A percentile compares a stretch with the other conserved stretches of the same genome.
Evolutionary conservation across 1,140 invertebrate species (phyloP).

Genomic region (Steinernema khuongi): DNA sequence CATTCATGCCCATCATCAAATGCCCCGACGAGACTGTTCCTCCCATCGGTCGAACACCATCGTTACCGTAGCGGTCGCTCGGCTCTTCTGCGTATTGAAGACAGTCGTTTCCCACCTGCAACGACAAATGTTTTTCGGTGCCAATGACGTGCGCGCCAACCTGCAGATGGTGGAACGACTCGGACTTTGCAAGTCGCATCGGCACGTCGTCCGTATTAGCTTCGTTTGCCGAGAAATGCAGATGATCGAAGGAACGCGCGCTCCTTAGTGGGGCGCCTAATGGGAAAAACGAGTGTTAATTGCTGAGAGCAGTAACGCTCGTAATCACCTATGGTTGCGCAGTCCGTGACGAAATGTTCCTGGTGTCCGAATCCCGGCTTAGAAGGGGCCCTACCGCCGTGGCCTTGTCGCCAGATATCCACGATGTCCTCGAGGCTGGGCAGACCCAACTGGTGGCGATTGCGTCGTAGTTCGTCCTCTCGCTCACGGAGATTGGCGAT

Average conservation of each 20-base stretch:
- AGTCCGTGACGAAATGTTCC: neutral
- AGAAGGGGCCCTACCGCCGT: neutral
- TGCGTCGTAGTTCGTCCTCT: slow-evolving; percentile 32
- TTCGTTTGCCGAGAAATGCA: neutral
- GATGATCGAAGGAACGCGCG: slow-evolving; percentile 9
- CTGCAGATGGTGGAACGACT: slow-evolving; percentile 4
- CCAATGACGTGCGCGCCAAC: neutral
- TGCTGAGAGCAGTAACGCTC: neutral
- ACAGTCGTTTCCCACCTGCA: too few relatives aligned
- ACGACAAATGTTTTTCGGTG: too few relatives aligned
- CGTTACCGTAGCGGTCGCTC: too few relatives aligned
- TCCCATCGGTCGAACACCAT: too few relatives aligned
- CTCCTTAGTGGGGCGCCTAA: neutral
- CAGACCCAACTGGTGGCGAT: slow-evolving; percentile 28
- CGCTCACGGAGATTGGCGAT: slow-evolving; percentile 33
- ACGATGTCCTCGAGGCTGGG: slow-evolving; percentile 25
- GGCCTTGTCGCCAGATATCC: slow-evolving; percentile 21
- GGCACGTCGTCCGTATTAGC: neutral
- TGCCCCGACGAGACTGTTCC: too few relatives aligned
- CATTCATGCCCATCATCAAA: too few relatives aligned
- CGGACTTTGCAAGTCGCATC: neutral
- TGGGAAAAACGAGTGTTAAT: neutral
- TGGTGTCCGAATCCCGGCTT: neutral
- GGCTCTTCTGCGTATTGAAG: too few relatives aligned
- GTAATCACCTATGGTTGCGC: neutral